Conservation (phyloP, 2,888 invertebrate genomes). For the Rhagophthalmus giganteus region DNA sequence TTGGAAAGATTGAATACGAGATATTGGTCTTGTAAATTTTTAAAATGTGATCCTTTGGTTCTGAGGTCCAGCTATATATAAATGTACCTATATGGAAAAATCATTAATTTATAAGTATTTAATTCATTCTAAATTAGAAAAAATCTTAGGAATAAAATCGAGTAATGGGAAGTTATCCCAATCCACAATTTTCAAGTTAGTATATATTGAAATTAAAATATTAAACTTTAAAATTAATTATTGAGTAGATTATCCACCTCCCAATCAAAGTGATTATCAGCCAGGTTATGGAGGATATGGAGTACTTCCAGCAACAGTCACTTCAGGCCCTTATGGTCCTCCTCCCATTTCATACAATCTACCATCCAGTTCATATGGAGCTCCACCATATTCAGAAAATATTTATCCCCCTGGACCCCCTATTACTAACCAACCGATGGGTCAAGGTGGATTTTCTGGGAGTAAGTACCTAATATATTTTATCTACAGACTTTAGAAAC, state of each 20-base stretch:
- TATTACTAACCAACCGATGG: slow-evolving; percentile 45
- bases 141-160: too few species aligned
- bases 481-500: too few species aligned
- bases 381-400: slow-evolving; percentile 44
- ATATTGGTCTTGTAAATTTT: too few species aligned
- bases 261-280: slow-evolving; percentile 36
- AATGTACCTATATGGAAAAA: too few species aligned
- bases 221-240: neutral
- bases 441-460: slow-evolving; percentile 24
- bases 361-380: slow-evolving; percentile 27
- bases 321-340: slow-evolving; percentile 33
- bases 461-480: slow-evolving; percentile 9
- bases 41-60: too few species aligned
- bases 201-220: slow-evolving; percentile 13
- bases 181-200: slow-evolving; percentile 49
- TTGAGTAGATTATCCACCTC: slow-evolving; percentile 31
- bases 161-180: slow-evolving; percentile 33
- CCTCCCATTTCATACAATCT: slow-evolving; percentile 37
- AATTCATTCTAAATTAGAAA: too few species aligned
- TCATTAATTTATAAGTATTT: too few species aligned
- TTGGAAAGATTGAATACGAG: too few species aligned
- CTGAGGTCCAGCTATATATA: too few species aligned
- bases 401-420: slow-evolving; percentile 63
- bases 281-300: slow-evolving; percentile 27
- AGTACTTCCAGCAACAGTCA: neutral